Base-by-base conservation (phyloP, 2,888 invertebrate genomes). In the Nineta flava region DNA sequence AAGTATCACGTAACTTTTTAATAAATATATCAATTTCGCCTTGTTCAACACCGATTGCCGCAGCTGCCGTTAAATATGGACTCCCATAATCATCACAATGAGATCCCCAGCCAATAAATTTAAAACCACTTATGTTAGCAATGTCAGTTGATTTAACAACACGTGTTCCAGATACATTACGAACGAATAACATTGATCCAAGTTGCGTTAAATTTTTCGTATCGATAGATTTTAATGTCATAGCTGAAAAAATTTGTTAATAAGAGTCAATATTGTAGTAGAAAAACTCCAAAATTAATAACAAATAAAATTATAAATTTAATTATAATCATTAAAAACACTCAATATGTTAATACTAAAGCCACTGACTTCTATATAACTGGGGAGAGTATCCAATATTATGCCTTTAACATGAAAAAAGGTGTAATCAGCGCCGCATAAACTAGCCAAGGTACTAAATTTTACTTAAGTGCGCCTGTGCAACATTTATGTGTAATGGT, bases 21-120 rank as follows among this genome's bases (percentile, higher is more conserved):
- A 82, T 68, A 62, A 86, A 85, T 17, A 68, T 62, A 60, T 83
- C 80, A n/a, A 86, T 74, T 58, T 87, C 86, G 3, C 64, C 59
- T 55, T 70, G 70, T 44, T 72, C 73, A 63, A 83, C 74, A 3
- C 86, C 86, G 35, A 87, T 65, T 6, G 79, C 72, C 3, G 84
- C 82, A 13, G 86, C 85, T 47, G 80, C 82, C 3, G 86, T 87
- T 54, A 87, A 66, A 61, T 87, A 87, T 2, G 81, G 74, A 52
- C 67, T 65, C 10, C 73, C 71, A 56, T 75, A 77, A 55, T 68
- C 65, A 56, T 72, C 68, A 55, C 71, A 69, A 62, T 86, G 85
- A 9, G 81, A 72, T 46, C 85, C 84, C 77, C 83, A 87, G 50
- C 79, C 73, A 62, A 70, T 65, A 62, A 81, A 80, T 55, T 68